phyloP scores from a whole-genome alignment of 2,888 invertebrate species.

The Scrobipalpa atriplicella region DNA sequence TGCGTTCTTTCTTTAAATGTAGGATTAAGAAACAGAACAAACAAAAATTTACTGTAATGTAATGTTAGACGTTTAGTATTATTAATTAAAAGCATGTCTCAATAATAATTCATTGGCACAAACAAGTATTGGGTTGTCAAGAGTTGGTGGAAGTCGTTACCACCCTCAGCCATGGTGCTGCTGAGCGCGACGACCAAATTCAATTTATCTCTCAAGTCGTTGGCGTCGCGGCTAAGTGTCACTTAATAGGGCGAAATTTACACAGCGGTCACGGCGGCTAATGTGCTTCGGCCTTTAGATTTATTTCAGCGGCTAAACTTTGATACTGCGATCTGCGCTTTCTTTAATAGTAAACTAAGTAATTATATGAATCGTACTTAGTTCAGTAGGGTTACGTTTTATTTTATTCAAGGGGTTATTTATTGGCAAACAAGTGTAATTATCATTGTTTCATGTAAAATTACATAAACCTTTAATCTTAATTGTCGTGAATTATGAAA shows the following conservation, averaged over 20 bases:
- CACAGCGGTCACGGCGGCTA: slow-evolving; percentile 37
- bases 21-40: neutral
- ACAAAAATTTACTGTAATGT: too few species aligned
- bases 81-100: slow-evolving; percentile 16
- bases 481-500: neutral
- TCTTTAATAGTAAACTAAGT: neutral
- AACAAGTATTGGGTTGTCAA: slow-evolving; percentile 22
- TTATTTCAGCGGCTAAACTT: slow-evolving; percentile 30
- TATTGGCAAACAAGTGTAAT: too few species aligned
- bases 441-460: too few species aligned
- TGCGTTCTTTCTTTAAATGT: neutral
- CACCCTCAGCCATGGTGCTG: slow-evolving; percentile 21
- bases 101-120: slow-evolving; percentile 5
- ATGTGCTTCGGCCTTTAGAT: slow-evolving; percentile 37
- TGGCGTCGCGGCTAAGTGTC: slow-evolving; percentile 41
- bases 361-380: too few species aligned
- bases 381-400: too few species aligned
- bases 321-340: neutral
- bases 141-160: slow-evolving; percentile 23
- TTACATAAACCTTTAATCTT: neutral
- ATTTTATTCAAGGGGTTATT: too few species aligned
- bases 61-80: neutral
- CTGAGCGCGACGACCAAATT: slow-evolving; percentile 42
- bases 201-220: slow-evolving; percentile 38
- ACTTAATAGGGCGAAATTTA: slow-evolving; percentile 47